These are phyloP conservation scores for Clinocottus analis DNA, from an alignment of 2,113 vertebrate species.

Conservation along the genomic window DNA sequence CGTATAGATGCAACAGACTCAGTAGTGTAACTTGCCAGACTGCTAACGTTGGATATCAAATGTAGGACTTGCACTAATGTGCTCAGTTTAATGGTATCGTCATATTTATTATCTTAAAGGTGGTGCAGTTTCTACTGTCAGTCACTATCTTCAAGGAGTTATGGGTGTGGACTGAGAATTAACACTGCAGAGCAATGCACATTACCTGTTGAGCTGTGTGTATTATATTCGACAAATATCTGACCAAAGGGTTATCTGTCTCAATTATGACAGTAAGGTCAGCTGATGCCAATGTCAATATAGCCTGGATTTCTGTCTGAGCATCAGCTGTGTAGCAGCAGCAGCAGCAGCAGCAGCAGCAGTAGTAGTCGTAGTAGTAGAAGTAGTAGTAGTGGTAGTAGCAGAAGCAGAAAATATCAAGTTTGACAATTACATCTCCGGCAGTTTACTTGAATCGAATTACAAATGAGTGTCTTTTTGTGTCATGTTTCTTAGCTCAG, in stretches of 20 bases:
- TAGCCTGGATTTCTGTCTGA: constrained; percentile 27
- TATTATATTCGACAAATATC: constrained; percentile 11
- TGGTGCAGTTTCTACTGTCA: constrained; percentile 7
- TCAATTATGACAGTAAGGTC: constrained; percentile 18
- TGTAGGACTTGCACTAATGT: constrained; percentile 36
- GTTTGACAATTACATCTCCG: constrained; percentile 25
- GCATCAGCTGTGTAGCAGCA: constrained; percentile 23
- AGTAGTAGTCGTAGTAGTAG: constrained; percentile 15
- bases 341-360: constrained; percentile 11
- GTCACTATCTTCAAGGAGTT: not conserved
- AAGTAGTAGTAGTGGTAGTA: too few species aligned
- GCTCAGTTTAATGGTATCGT: not conserved
- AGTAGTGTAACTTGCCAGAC: constrained; percentile 4
- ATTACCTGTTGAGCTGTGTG: constrained; percentile 52
- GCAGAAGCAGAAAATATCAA: constrained; percentile 27
- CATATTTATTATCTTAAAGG: not conserved
- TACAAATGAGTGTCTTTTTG: constrained; percentile 28
- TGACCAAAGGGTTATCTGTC: constrained; percentile 10
- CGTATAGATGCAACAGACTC: constrained; percentile 25
- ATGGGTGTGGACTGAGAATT: constrained; percentile 1
- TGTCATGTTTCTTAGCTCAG: constrained; percentile 41
- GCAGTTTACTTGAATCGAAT: constrained; percentile 33
- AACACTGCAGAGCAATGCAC: constrained; percentile 13
- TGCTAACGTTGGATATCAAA: constrained; percentile 21
- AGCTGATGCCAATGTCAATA: constrained; percentile 40